These are phyloP conservation scores for Tympanuchus pallidicinctus DNA, from an alignment of 2,113 vertebrate species.

Conservation along the genomic window DNA sequence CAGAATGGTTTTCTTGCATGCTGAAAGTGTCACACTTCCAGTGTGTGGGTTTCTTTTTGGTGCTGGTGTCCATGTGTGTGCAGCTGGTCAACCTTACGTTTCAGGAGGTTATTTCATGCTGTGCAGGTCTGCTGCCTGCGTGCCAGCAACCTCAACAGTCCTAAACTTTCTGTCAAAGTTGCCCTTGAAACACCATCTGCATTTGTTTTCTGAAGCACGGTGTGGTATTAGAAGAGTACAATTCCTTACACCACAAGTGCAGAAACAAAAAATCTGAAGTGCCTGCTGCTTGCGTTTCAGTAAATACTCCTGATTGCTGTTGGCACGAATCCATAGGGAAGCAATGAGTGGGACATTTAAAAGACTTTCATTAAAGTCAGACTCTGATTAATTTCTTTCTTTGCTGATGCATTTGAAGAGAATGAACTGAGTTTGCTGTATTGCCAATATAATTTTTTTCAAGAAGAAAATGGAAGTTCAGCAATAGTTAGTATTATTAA, in stretches of 20 bases:
- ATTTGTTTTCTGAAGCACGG: not conserved
- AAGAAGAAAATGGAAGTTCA: not conserved
- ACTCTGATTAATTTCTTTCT: not conserved
- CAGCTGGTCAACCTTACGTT: not conserved
- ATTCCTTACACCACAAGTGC: not conserved
- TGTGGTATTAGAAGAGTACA: not conserved
- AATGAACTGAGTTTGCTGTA: not conserved
- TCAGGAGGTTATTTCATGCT: not conserved
- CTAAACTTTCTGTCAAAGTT: not conserved
- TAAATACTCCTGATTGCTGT: not conserved
- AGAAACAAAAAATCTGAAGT: not conserved
- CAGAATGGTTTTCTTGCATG: not conserved
- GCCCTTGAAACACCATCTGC: not conserved
- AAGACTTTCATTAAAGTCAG: not conserved
- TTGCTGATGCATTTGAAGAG: not conserved
- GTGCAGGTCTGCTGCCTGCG: not conserved
- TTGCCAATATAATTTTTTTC: not conserved
- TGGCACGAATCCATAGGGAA: not conserved
- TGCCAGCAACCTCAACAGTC: not conserved
- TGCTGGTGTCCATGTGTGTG: not conserved
- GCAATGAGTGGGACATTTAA: not conserved
- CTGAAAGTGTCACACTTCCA: not conserved
- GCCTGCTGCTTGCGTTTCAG: not conserved
- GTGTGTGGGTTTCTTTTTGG: fast-evolving
- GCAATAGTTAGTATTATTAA: not conserved